Evolutionary conservation across 2,888 invertebrate species (phyloP).

Genomic region (Patella ulyssiponensis): DNA sequence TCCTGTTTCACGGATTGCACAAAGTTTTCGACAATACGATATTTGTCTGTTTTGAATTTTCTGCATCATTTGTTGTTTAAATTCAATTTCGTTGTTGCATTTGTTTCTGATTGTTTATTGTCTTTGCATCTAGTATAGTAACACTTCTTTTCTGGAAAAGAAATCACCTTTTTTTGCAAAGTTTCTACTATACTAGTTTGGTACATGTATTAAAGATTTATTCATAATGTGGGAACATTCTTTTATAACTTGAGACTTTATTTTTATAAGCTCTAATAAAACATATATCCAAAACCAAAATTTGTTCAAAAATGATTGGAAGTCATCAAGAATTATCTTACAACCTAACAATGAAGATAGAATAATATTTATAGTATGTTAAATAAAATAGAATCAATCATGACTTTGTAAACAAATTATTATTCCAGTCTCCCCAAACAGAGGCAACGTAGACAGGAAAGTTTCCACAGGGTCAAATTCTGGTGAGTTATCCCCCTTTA

Average conservation of each 20-base stretch:
- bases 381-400: too few species aligned
- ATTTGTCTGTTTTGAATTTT: constrained; percentile 6
- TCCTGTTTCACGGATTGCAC: constrained; percentile 3
- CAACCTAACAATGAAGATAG: not conserved
- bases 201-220: too few species aligned
- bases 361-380: not conserved
- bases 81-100: not conserved
- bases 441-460: constrained; percentile 45
- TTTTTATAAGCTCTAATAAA: too few species aligned
- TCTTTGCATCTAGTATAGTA: not conserved
- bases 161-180: not conserved
- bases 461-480: constrained; percentile 52
- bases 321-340: too few species aligned
- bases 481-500: constrained; percentile 38
- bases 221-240: too few species aligned
- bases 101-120: not conserved
- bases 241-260: too few species aligned
- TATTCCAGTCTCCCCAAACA: constrained; percentile 41
- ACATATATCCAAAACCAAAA: too few species aligned
- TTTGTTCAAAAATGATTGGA: too few species aligned
- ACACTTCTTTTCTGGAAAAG: not conserved
- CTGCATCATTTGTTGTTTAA: constrained; percentile 8
- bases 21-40: constrained; percentile 8
- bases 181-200: too few species aligned
- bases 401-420: not conserved